Evolutionary conservation across 2,797 vertebrate species (phyloP), one percentile per base, ranked within the genome.

Genomic region (Enteromius argenteus): DNA sequence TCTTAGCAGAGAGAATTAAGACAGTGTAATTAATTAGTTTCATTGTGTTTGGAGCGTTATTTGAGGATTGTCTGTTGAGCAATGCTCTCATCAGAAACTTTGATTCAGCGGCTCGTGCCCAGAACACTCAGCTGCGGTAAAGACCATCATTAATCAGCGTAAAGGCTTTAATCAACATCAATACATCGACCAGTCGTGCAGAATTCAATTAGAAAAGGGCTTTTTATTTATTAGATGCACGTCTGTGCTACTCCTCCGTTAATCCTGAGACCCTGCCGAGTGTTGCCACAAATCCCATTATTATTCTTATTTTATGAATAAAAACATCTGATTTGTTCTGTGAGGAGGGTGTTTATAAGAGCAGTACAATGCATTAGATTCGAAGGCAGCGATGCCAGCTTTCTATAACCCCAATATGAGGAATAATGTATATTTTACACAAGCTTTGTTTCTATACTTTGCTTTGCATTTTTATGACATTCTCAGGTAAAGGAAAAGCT

Each of bases 141-240:
- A 83, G 81, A 67, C 15, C n/a, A 56, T 76, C 60, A 76, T 83
- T 76, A 75, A 83, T 83, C 72, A 53, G 71, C 39, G 42, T 74
- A 53, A 75, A 74, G 44, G n/a, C 46, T 75, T 83, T 66, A 76
- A 75, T 83, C 62, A 76, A 27, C 81, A 83, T 83, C 81, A 68
- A 83, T 83, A 67, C 62, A 76, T 76, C 32, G 81, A 83, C 32
- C 81, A 44, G 58, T 9, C 0, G n/a, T n/a, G 23, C 72, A 39
- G 49, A 83, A 75, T 75, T 75, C 58, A 83, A 66, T 83, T 35
- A 83, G 42, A 49, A 49, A 62, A 64, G 69, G 44, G 60, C 60
- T 66, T 35, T 66, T 73, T 64, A 74, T 83, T 66, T 75, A 74
- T 75, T 83, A 66, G 37, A 73, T 0, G 14, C 66, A 32, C 3